phyloP scores from a whole-genome alignment of 2,888 invertebrate species.

The Athrips mouffetella region DNA sequence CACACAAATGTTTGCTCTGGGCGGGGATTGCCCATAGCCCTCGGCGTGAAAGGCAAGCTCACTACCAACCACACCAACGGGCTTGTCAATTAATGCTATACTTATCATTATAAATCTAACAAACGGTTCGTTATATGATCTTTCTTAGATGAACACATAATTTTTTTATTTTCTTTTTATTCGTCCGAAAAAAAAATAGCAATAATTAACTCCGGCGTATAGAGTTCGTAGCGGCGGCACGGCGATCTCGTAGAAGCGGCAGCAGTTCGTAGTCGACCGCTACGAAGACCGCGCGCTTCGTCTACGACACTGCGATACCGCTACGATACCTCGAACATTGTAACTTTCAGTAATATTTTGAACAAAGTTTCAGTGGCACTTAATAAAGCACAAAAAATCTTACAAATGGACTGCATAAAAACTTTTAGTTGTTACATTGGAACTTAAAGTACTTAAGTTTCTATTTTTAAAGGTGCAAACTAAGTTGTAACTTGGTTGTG shows the following conservation, averaged over 20 bases:
- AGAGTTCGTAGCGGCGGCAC: conserved; percentile 22
- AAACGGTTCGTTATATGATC: no score
- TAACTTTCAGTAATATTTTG: neutral
- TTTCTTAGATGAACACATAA: no score
- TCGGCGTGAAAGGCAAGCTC: no score
- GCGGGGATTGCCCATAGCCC: no score
- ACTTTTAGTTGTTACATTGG: neutral
- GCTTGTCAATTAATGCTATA: no score
- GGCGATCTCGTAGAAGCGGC: no score
- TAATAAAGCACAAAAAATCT: no score
- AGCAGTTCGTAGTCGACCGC: conserved; percentile 21
- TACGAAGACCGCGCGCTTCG: conserved; percentile 17
- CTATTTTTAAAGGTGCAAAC: conserved; percentile 5
- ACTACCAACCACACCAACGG: no score
- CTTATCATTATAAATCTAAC: no score
- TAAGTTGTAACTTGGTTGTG: conserved; percentile 5
- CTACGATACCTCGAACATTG: neutral
- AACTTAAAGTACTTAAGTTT: conserved; percentile 2
- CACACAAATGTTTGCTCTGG: no score
- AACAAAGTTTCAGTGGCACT: neutral
- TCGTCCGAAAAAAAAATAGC: no score
- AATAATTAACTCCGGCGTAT: conserved; percentile 16
- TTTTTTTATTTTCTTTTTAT: no score
- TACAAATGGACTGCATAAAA: neutral
- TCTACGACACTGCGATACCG: neutral